Conservation (phyloP, 2,113 vertebrate genomes). For the Orthonyx spaldingii region DNA sequence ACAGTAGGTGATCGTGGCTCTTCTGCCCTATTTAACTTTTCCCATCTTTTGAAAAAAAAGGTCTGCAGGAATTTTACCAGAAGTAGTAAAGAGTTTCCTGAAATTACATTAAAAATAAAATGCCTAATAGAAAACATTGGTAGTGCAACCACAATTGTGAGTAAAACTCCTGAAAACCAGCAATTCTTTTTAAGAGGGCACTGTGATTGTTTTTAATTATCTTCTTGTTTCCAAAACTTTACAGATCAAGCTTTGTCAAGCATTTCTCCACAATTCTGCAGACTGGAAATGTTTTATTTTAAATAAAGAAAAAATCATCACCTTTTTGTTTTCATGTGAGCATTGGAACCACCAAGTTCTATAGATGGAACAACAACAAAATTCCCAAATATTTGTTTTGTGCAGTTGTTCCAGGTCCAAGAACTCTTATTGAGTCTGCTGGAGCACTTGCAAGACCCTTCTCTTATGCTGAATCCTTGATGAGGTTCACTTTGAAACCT, state of each 20-base stretch:
- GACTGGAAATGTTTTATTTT: not conserved
- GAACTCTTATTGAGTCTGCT: not conserved
- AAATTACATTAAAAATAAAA: not conserved
- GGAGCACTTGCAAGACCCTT: not conserved
- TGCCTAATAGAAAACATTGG: not conserved
- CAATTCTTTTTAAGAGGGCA: not conserved
- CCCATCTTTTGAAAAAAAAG: not conserved
- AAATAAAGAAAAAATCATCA: not conserved
- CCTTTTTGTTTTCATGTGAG: not conserved
- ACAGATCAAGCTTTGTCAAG: not conserved
- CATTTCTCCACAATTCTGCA: not conserved
- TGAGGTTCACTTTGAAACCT: not conserved
- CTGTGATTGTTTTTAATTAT: not conserved
- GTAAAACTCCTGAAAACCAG: not conserved
- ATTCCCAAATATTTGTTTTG: not conserved
- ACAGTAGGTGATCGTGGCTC: not conserved
- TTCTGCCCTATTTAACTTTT: not conserved
- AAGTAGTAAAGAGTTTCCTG: not conserved
- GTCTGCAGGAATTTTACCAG: not conserved
- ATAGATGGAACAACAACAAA: not conserved
- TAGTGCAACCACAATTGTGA: not conserved
- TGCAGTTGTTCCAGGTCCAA: not conserved
- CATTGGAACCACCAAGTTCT: not conserved
- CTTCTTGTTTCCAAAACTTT: not conserved
- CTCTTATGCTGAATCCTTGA: not conserved